These are phyloP conservation scores for Dicyrtoma fusca DNA, from an alignment of 2,888 invertebrate genomes.

Conservation along the genomic window DNA sequence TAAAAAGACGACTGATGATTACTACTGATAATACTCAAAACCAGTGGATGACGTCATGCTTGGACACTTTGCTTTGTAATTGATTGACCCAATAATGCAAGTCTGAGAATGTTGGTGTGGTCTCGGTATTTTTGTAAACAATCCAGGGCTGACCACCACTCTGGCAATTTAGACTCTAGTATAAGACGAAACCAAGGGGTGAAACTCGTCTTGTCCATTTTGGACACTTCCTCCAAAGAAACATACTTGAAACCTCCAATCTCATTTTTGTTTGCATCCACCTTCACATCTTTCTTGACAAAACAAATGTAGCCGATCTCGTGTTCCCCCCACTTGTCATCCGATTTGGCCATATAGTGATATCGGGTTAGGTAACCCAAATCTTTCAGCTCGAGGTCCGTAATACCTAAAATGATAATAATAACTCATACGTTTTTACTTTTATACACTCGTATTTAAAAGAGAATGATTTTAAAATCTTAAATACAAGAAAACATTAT, in stretches of 20 bases:
- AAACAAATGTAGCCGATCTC: constrained; percentile 96
- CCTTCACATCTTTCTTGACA: constrained; percentile 75
- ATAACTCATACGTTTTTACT: no score
- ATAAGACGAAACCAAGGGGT: constrained; percentile 96
- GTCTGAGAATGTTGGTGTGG: constrained; percentile 71
- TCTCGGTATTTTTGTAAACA: constrained; percentile 73
- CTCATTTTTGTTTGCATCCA: constrained; percentile 86
- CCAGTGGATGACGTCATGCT: no score
- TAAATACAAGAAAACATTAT: no score
- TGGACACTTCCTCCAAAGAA: neutral
- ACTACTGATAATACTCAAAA: no score
- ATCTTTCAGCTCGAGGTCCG: constrained; percentile 61
- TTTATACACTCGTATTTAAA: no score
- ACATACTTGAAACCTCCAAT: constrained; percentile 65
- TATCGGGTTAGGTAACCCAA: constrained; percentile 86
- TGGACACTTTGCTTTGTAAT: no score
- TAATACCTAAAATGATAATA: constrained; percentile 61
- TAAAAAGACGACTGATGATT: no score
- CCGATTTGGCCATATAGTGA: constrained; percentile 74
- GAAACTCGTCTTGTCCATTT: constrained; percentile 63
- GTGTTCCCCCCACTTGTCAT: constrained; percentile 84
- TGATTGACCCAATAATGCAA: no score
- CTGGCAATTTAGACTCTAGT: constrained; percentile 73
- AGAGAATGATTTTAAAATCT: no score
- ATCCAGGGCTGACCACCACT: constrained; percentile 92